Evolutionary conservation across 2,888 invertebrate genomes (phyloP).

Genomic region (Cantharis lateralis): DNA sequence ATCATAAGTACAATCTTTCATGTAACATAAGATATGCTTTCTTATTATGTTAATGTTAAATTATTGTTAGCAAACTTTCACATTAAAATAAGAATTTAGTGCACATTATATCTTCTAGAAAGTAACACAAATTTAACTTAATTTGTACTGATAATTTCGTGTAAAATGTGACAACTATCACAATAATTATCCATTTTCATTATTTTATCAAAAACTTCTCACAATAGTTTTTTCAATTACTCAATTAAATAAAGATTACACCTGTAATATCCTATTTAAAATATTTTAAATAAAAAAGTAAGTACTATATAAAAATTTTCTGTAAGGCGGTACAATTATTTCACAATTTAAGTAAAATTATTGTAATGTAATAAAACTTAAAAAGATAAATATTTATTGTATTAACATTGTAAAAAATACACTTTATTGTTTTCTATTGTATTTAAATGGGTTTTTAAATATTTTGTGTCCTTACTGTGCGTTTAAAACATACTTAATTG

Average conservation of each 20-base stretch:
- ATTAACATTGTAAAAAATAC: not conserved
- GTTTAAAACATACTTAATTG: not conserved
- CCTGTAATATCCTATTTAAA: not conserved
- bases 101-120: constrained; percentile 16
- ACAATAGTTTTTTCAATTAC: not conserved
- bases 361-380: not conserved
- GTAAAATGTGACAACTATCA: not conserved
- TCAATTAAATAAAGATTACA: not conserved
- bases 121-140: constrained; percentile 7
- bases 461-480: not conserved
- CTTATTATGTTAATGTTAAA: constrained; percentile 16
- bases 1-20: not conserved
- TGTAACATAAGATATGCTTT: constrained; percentile 17
- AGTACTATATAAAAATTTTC: not conserved
- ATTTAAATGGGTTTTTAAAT: not conserved
- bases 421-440: not conserved
- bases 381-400: not conserved
- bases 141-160: not conserved
- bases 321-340: not conserved
- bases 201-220: not conserved
- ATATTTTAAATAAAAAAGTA: not conserved
- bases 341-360: not conserved
- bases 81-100: constrained; percentile 15
- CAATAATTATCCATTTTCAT: not conserved
- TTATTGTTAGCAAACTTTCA: constrained; percentile 15